Conservation (phyloP, 2,888 invertebrate genomes). For the Danaus chrysippus region DNA sequence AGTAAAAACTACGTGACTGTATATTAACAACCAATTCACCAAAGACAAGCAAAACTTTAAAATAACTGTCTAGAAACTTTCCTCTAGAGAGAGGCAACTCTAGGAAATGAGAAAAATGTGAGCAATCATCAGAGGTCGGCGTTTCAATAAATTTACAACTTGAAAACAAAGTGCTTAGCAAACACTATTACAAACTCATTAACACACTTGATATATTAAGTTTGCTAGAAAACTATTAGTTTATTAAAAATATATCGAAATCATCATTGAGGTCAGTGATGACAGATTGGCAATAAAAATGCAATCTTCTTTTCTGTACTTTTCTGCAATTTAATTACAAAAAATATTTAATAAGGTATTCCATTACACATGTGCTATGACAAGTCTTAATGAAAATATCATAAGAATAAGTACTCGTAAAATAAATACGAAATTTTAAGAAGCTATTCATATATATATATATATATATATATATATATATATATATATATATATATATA, state of each 20-base stretch:
- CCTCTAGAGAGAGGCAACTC: conserved; percentile 43
- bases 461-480: no score
- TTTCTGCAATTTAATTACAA: neutral
- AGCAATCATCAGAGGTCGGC: conserved; percentile 69
- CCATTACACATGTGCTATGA: no score
- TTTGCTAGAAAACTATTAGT: no score
- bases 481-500: no score
- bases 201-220: conserved; percentile 21
- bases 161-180: conserved; percentile 57
- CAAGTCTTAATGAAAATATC: no score
- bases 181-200: conserved; percentile 36
- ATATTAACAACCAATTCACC: conserved; percentile 20
- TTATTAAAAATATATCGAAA: neutral
- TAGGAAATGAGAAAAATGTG: conserved; percentile 75
- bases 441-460: no score
- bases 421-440: no score
- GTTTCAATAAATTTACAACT: conserved; percentile 72
- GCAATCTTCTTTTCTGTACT: conserved; percentile 1
- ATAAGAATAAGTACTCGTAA: no score
- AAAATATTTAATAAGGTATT: no score
- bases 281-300: neutral
- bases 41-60: conserved; percentile 31
- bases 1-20: neutral
- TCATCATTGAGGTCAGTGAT: neutral
- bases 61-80: conserved; percentile 35